Conservation (phyloP, 2,113 vertebrate species). For the Prionailurus bengalensis region DNA sequence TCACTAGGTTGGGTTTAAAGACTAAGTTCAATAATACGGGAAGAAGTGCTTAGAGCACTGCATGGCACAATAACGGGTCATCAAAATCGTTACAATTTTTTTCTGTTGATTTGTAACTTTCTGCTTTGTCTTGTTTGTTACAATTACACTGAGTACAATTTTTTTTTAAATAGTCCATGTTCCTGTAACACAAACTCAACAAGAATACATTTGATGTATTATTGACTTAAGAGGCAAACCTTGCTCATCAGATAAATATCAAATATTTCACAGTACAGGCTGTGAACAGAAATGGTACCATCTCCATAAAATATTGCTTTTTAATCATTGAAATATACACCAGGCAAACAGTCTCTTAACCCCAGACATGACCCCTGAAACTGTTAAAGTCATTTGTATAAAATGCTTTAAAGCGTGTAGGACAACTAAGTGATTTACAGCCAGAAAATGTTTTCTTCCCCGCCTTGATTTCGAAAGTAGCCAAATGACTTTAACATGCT, state of each 20-base stretch:
- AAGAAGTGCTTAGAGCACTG: background rate
- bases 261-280: constrained; percentile 61
- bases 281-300: constrained; percentile 71
- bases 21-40: background rate
- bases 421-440: constrained; percentile 85
- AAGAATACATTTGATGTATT: background rate
- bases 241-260: constrained; percentile 74
- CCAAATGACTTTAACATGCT: constrained; percentile 87
- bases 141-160: background rate
- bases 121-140: background rate
- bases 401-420: constrained; percentile 80
- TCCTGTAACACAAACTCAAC: background rate
- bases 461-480: constrained; percentile 78
- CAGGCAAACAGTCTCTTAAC: constrained; percentile 79
- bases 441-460: constrained; percentile 81
- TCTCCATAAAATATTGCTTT: constrained; percentile 74
- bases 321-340: constrained; percentile 81
- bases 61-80: background rate
- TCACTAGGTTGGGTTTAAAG: background rate
- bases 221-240: constrained; percentile 36
- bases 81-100: background rate
- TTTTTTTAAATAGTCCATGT: background rate
- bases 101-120: background rate
- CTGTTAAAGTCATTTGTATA: constrained; percentile 86
- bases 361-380: constrained; percentile 78